Evolutionary conservation across 2,797 vertebrate genomes (phyloP).

Genomic region (Cottoperca gobio): DNA sequence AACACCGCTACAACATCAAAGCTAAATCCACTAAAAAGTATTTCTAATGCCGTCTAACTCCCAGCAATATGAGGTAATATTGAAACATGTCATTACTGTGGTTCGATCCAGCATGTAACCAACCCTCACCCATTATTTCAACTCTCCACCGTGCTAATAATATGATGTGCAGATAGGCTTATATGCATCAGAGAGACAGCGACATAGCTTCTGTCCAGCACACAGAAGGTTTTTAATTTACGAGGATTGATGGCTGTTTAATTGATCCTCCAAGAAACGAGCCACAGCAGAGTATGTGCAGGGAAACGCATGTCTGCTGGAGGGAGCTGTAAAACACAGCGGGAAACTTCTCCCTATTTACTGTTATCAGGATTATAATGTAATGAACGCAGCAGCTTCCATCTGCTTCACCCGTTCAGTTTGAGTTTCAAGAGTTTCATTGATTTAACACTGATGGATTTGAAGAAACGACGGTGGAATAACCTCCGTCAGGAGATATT

Average conservation of each 20-base stretch:
- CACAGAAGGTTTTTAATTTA: conserved; percentile 48
- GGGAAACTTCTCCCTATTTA: conserved; percentile 62
- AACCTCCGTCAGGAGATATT: not conserved
- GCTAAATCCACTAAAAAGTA: not conserved
- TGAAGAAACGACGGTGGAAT: not conserved
- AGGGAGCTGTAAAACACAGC: conserved; percentile 49
- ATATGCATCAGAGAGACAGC: not conserved
- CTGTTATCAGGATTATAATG: conserved; percentile 49
- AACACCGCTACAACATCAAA: not conserved
- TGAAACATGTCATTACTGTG: not conserved
- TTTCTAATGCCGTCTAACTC: conserved; percentile 8
- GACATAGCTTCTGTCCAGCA: conserved; percentile 49
- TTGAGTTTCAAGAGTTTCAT: not conserved
- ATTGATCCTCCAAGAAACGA: conserved; percentile 65
- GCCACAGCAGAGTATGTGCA: conserved; percentile 40
- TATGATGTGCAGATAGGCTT: not conserved
- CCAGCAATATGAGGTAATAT: not conserved
- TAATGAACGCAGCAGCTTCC: conserved; percentile 40
- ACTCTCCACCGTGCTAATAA: not conserved
- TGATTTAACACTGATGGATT: not conserved
- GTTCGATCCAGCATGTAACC: conserved; percentile 26
- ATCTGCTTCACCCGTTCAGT: conserved; percentile 42
- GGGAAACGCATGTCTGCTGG: conserved; percentile 50
- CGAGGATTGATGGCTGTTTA: conserved; percentile 64
- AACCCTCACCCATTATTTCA: conserved; percentile 7